Conservation (phyloP, 2,113 vertebrate genomes). For the Rhea americana region DNA sequence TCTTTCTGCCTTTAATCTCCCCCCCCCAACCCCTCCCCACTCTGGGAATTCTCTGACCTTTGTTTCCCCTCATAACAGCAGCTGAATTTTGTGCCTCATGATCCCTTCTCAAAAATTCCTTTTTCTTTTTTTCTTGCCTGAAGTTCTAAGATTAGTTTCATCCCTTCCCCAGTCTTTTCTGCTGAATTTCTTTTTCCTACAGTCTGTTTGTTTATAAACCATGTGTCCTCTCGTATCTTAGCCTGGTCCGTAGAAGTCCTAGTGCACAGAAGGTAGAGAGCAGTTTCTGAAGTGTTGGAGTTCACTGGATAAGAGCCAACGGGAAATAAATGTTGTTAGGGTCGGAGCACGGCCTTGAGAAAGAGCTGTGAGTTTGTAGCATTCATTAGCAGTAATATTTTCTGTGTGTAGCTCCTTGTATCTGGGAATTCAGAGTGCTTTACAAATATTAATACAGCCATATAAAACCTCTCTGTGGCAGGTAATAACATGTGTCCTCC, state of each 20-base stretch:
- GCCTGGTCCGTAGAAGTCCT: neutral
- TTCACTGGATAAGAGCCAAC: neutral
- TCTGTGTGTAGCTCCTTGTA: neutral
- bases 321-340: neutral
- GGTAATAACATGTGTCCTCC: neutral
- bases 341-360: neutral
- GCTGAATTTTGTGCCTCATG: neutral
- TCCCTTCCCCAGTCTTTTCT: neutral
- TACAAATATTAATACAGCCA: neutral
- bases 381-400: neutral
- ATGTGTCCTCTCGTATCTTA: neutral
- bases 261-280: neutral
- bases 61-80: neutral
- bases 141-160: neutral
- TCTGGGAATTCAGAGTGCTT: neutral
- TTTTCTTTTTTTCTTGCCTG: neutral
- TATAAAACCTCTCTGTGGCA: neutral
- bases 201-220: neutral
- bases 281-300: neutral
- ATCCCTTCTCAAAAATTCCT: neutral
- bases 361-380: neutral
- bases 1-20: neutral
- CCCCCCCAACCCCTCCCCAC: neutral
- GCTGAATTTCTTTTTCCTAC: neutral
- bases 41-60: neutral